Evolutionary conservation across 1,140 invertebrate genomes (phyloP), one percentile per base, ranked within the genome.

Genomic region (Heliconius nattereri): DNA sequence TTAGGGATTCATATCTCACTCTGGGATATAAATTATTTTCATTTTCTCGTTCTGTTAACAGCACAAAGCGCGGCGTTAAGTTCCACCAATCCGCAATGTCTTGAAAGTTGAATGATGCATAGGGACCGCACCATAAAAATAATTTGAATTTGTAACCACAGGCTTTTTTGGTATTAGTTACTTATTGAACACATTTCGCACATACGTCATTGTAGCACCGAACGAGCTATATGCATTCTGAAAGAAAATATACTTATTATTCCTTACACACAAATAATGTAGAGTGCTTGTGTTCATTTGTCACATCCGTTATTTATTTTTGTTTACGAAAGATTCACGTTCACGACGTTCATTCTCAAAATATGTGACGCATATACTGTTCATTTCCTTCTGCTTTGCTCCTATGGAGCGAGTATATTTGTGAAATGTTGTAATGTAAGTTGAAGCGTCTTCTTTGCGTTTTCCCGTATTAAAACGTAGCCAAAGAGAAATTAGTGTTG

Each of bases 241-340:
- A 57, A 57, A 57, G n/a, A 23, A 57, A 23, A 52, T 45, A 16
- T 45, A 52, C 19, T 20, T 52, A 52, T 52, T 7, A 52, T 52
- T 60, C n/a, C 54, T 23, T 66, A 29, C 60, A 66, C 26, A 66
- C 9, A 66, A 66, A 26, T n/a, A 66, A 23, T 57, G 54, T 57
- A 16, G 26, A 66, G 11, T 66, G 60, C 26, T 66, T 66, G 60
- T 66, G 26, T 66, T 66, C 60, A 66, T 66, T 66, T 66, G 60
- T 66, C 60, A 66, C 60, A 66, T 66, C 60, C 60, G 60, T 66
- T 66, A 66, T 66, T 66, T 66, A 66, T 66, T 66, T 66, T 66
- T 66, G 60, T 66, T 66, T 66, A 66, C 11, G 23, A 66, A 66
- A 66, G 26, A 29, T 66, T 66, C 26, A 16, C 60, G 60, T 57